Evolutionary conservation across 2,888 invertebrate genomes (phyloP).

Genomic region (Campaea margaritaria): DNA sequence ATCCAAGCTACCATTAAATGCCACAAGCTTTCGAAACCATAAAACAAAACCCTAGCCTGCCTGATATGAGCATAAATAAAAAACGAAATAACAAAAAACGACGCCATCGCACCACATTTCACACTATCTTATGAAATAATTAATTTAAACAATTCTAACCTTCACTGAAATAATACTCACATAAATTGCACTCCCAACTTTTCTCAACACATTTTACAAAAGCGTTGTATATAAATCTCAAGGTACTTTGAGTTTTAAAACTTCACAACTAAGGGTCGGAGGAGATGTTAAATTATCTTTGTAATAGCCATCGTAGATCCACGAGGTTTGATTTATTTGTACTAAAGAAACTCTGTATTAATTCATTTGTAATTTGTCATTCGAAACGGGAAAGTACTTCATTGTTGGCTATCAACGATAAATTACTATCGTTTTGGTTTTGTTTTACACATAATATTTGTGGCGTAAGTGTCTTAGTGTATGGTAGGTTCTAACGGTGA

Average conservation of each 20-base stretch:
- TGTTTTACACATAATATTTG: conserved; percentile 7
- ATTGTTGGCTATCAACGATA: conserved; percentile 68
- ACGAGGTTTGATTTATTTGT: conserved; percentile 36
- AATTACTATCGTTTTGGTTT: conserved; percentile 56
- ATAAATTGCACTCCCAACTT: conserved; percentile 23
- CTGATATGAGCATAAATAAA: neutral
- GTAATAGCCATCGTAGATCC: conserved; percentile 9
- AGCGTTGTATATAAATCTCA: neutral
- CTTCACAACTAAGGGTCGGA: neutral
- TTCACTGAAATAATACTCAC: conserved; percentile 28
- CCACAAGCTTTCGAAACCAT: neutral
- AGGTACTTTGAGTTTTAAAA: neutral
- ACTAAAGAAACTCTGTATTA: conserved; percentile 57
- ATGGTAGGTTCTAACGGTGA: neutral
- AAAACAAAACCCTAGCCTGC: neutral
- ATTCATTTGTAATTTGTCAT: conserved; percentile 80
- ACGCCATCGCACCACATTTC: conserved; percentile 9
- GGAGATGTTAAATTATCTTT: neutral
- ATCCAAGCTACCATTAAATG: too few relatives aligned
- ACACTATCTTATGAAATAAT: conserved; percentile 19
- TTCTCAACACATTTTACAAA: conserved; percentile 18
- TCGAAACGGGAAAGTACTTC: conserved; percentile 78
- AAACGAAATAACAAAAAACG: neutral
- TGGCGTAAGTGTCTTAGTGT: neutral
- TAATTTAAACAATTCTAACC: conserved; percentile 25